Evolutionary conservation across 2,888 invertebrate genomes (phyloP).

Genomic region (Sycophila texana): DNA sequence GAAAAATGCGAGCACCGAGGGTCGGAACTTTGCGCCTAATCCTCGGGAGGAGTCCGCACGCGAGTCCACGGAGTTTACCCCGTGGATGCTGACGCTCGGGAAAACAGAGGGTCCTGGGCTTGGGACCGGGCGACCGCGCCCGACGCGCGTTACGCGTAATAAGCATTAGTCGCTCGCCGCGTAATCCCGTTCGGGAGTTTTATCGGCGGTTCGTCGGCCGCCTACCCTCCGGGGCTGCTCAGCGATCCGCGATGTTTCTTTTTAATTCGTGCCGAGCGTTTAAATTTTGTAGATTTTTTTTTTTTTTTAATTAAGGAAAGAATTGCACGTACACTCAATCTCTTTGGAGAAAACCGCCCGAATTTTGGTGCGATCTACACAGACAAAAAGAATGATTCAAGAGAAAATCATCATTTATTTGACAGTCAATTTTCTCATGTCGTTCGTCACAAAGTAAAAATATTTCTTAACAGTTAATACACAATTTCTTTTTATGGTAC

Average conservation of each 20-base stretch:
- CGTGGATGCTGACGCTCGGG: conserved; percentile 7
- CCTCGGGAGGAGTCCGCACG: conserved; percentile 26
- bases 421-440: too few species aligned
- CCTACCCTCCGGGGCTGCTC: background rate
- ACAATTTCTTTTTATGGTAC: too few species aligned
- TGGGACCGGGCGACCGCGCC: background rate
- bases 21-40: conserved; percentile 27
- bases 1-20: conserved; percentile 45
- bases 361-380: too few species aligned
- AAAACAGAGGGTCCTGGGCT: conserved; percentile 17
- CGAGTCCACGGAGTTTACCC: background rate
- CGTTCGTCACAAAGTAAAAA: too few species aligned
- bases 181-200: conserved; percentile 71
- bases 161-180: conserved; percentile 67
- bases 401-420: too few species aligned
- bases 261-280: too few species aligned
- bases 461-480: too few species aligned
- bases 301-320: background rate
- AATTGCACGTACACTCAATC: too few species aligned
- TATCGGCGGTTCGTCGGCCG: conserved; percentile 48
- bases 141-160: conserved; percentile 63
- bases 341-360: too few species aligned
- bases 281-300: background rate
- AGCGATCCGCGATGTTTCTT: background rate
- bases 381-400: too few species aligned